Percentiles rank a stretch among this genome's conserved stretches.
phyloP scores from a whole-genome alignment of 2,888 invertebrate species.

The Melanostoma mellinum region DNA sequence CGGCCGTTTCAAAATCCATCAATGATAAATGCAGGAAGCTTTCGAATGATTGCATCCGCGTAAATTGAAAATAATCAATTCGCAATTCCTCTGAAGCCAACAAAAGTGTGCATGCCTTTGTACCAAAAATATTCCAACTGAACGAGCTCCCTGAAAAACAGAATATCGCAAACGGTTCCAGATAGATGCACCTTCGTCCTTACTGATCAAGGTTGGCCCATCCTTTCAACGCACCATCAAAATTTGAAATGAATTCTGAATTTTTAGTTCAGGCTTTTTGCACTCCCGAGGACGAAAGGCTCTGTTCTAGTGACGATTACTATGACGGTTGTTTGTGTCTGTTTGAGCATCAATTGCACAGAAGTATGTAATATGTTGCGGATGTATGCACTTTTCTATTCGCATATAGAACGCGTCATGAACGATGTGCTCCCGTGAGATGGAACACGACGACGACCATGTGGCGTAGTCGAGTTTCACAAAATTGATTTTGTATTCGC shows the following conservation, averaged over 20 bases:
- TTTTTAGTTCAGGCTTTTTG: slow-evolving; percentile 35
- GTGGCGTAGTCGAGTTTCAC: slow-evolving; percentile 42
- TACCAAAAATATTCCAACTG: slow-evolving; percentile 43
- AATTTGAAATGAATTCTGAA: slow-evolving; percentile 59
- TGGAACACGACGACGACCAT: slow-evolving; percentile 45
- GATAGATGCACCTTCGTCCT: neutral
- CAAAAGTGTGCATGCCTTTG: slow-evolving; percentile 14
- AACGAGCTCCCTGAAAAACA: slow-evolving; percentile 39
- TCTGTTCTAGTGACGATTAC: slow-evolving; percentile 27
- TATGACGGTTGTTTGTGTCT: slow-evolving; percentile 38
- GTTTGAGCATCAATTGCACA: slow-evolving; percentile 28
- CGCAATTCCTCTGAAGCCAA: slow-evolving; percentile 22
- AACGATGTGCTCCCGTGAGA: slow-evolving; percentile 31
- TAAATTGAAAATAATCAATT: slow-evolving; percentile 68
- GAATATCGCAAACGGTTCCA: slow-evolving; percentile 14
- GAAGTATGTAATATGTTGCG: slow-evolving; percentile 27
- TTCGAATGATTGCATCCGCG: slow-evolving; percentile 71
- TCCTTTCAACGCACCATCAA: slow-evolving; percentile 52
- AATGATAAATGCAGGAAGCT: slow-evolving; percentile 68
- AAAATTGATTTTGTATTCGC: slow-evolving; percentile 56
- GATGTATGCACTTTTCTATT: slow-evolving; percentile 34
- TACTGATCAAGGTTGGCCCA: neutral
- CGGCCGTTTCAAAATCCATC: slow-evolving; percentile 52
- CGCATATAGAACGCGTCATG: slow-evolving; percentile 41
- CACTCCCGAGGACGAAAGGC: too few species aligned